These are phyloP conservation scores for Gracilinanus agilis DNA, from an alignment of 2,113 vertebrate genomes.

Conservation along the genomic window DNA sequence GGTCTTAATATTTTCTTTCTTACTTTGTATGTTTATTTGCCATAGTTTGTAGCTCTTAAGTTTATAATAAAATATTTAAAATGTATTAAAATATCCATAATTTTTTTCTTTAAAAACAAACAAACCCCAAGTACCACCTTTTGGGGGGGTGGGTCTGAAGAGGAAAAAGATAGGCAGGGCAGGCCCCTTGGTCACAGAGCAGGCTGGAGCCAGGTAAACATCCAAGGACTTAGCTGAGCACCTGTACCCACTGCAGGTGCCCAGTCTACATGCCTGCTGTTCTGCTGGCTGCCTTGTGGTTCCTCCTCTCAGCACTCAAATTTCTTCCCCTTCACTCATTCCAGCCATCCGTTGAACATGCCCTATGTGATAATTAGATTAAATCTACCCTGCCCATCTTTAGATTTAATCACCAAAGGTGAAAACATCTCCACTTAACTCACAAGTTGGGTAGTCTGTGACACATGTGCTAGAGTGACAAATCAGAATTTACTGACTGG, in stretches of 20 bases:
- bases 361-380: too few species aligned
- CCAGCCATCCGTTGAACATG: background rate
- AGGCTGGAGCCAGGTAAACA: background rate
- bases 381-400: too few species aligned
- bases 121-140: too few species aligned
- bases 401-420: too few species aligned
- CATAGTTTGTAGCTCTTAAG: background rate
- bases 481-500: too few species aligned
- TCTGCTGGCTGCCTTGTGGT: background rate
- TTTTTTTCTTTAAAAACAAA: background rate
- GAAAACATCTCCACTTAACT: too few species aligned
- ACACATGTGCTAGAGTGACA: too few species aligned
- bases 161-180: background rate
- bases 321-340: background rate
- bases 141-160: too few species aligned
- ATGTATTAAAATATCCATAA: background rate
- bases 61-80: background rate
- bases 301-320: background rate
- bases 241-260: background rate
- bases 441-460: too few species aligned
- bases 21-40: background rate
- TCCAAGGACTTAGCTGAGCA: background rate
- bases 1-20: background rate
- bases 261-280: too few species aligned
- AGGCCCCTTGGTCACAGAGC: background rate